Base-by-base conservation (phyloP, 2,797 vertebrate species). In the Lepus townsendii region DNA sequence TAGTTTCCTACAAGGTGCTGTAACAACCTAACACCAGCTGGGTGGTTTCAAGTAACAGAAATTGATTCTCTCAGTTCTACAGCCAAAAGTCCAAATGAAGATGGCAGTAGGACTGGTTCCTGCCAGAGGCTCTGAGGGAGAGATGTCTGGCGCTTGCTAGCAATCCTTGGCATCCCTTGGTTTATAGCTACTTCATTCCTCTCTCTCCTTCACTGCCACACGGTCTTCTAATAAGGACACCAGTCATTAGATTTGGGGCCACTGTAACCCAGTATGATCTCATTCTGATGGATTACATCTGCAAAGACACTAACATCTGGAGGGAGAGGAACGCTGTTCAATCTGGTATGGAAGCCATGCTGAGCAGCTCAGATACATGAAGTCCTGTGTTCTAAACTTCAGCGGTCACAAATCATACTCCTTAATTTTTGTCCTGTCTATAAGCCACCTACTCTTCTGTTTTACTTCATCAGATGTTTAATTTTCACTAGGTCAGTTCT, bases 11-110 rank as follows among this genome's bases (percentile, higher is more conserved):
- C 7, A 42, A 57, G n/a, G 38, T 72, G 54, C 26, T 68, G 2
- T 60, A 79, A 88, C 62, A 82, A 91, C 57, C 57, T n/a, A 77
- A 35, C 91, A 72, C 35, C n/a, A 86, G 65, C 30, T 35, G 19
- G 22, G 35, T 38, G 42, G 11, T 38, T 93, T 66, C 60, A 86
- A 87, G 35, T 54, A 91, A 73, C 20, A 19, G 30, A 62, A 75
- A 50, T 20, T n/a, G 66, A 82, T 30, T 66, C 16, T 73, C 16
- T 52, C 69, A 38, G 30, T 93, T 88, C 54, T 88, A 20, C 75
- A 88, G 50, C 50, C 60, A 38, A 24, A 50, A 68, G 27, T 78
- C 66, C 14, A 86, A 76, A 76, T 80, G 66, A 83, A 73, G 66
- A 16, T 42, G 19, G 73, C 11, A 63, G 1, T 4, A 30, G 62